phyloP scores from a whole-genome alignment of 2,888 invertebrate genomes.

The Pantelozetes paolii region DNA sequence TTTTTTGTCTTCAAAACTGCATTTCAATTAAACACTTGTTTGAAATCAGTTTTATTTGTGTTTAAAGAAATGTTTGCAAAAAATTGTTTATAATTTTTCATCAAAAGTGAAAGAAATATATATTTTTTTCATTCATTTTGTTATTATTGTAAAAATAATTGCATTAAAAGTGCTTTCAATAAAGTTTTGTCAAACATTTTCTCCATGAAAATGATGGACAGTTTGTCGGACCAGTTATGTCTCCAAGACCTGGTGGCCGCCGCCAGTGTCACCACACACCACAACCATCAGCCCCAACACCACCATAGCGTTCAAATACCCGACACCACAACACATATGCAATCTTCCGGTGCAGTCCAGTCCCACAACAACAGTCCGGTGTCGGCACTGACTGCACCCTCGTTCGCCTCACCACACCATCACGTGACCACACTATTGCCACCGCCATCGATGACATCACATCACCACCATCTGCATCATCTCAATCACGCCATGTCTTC shows the following conservation, averaged over 20 bases:
- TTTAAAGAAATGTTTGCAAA: not conserved
- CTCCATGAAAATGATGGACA: slow-evolving; percentile 33
- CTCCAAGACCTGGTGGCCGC: slow-evolving; percentile 50
- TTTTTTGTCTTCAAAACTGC: too few relatives aligned
- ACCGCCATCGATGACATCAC: slow-evolving; percentile 19
- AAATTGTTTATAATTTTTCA: not conserved
- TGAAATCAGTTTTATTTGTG: too few relatives aligned
- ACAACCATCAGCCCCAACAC: slow-evolving; percentile 35
- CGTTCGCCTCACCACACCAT: slow-evolving; percentile 18
- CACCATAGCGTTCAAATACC: slow-evolving; percentile 23
- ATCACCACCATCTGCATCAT: slow-evolving; percentile 32
- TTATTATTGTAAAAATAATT: not conserved
- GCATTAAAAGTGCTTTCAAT: not conserved
- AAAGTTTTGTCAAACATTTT: too few relatives aligned
- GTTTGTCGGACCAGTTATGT: slow-evolving; percentile 52
- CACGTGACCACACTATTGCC: slow-evolving; percentile 27
- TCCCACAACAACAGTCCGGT: slow-evolving; percentile 19
- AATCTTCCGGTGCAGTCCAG: slow-evolving; percentile 22
- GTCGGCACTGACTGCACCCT: slow-evolving; percentile 24
- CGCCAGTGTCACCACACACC: slow-evolving; percentile 44
- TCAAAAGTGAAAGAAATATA: not conserved
- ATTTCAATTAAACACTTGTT: too few relatives aligned
- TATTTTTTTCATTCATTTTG: not conserved
- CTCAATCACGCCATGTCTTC: slow-evolving; percentile 26
- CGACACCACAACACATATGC: slow-evolving; percentile 30